Evolutionary conservation across 2,888 invertebrate genomes (phyloP).

Genomic region (Thera britannica): DNA sequence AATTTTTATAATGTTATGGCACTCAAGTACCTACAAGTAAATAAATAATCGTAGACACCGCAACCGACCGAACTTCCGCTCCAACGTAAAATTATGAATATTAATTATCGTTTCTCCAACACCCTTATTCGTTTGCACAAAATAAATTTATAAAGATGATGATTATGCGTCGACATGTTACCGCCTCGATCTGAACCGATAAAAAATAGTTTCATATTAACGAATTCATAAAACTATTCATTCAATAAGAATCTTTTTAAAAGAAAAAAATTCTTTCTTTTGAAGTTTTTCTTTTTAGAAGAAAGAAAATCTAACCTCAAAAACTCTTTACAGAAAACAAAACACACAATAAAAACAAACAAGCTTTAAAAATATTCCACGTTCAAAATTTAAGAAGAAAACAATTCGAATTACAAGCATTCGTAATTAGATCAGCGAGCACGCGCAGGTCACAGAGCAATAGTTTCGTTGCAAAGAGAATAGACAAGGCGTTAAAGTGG

Average conservation of each 20-base stretch:
- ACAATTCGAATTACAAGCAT: slow-evolving; percentile 35
- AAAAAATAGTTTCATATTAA: slow-evolving; percentile 6
- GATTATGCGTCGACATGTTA: slow-evolving; percentile 47
- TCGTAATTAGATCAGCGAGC: slow-evolving; percentile 39
- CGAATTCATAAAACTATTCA: not conserved
- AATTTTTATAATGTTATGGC: not conserved
- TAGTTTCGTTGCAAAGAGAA: slow-evolving; percentile 49
- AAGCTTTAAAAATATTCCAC: slow-evolving; percentile 57
- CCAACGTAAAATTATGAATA: slow-evolving; percentile 43
- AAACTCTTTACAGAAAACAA: slow-evolving; percentile 57
- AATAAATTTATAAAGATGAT: slow-evolving; percentile 45
- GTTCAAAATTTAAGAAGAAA: slow-evolving; percentile 36
- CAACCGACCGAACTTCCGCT: slow-evolving; percentile 40
- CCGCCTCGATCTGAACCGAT: slow-evolving; percentile 50
- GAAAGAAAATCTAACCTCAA: slow-evolving; percentile 40
- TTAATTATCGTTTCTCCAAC: slow-evolving; percentile 40
- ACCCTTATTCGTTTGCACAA: slow-evolving; percentile 50
- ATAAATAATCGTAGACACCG: slow-evolving; percentile 31
- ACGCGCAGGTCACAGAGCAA: slow-evolving; percentile 44
- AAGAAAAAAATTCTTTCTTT: too few relatives aligned
- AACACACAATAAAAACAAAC: slow-evolving; percentile 53
- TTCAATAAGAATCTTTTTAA: not conserved
- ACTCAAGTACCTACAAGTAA: slow-evolving; percentile 3
- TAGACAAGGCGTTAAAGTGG: slow-evolving; percentile 73
- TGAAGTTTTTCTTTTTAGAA: too few relatives aligned